Base-by-base conservation (phyloP, 2,888 invertebrate species). In the Heliothis peltigera region DNA sequence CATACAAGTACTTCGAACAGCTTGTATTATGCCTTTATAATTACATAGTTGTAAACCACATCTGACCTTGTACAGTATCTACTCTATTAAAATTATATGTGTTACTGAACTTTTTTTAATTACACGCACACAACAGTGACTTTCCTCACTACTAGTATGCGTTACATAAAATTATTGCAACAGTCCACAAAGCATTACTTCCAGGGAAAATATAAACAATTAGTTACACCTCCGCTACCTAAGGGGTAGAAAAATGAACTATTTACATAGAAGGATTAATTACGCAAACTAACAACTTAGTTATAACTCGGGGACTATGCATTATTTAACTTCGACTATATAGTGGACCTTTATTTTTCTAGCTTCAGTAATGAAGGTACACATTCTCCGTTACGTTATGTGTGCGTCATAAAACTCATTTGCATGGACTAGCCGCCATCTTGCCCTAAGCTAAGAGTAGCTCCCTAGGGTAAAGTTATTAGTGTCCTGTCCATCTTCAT, bases 401-500 rank as follows among this genome's bases (percentile, higher is more conserved):
- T 52, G 43, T 54, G 17, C 39, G 57, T 48, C 70, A 70, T 62
- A 62, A 62, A 46, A 48, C 66, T 80, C 68, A 81, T 82, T 83
- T 80, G 70, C 81, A 83, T 82, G 70, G 25, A 69, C 64, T 80
- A 76, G 79, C 77, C 72, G 61, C 69, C 58, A 59, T 77, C 77
- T 77, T 58, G 77, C 73, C 67, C 55, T 47, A 18, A 49, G 73
- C 73, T 66, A 66, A 72, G 60, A 58, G 71, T n/a, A 54, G 42
- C 68, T 65, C 60, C 65, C 70, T 65, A 59, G 70, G 61, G 70
- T 72, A 59, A 82, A 79, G 76, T 77, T 81, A 81, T 84, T 82
- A 81, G 77, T 74, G 75, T 69, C 65, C 67, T 74, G 82, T 81
- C 84, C 48, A 64, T 84, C 83, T 82, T 80, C 73, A 80, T 84